phyloP scores from a whole-genome alignment of 2,888 invertebrate genomes.

The Exocentrus adspersus region DNA sequence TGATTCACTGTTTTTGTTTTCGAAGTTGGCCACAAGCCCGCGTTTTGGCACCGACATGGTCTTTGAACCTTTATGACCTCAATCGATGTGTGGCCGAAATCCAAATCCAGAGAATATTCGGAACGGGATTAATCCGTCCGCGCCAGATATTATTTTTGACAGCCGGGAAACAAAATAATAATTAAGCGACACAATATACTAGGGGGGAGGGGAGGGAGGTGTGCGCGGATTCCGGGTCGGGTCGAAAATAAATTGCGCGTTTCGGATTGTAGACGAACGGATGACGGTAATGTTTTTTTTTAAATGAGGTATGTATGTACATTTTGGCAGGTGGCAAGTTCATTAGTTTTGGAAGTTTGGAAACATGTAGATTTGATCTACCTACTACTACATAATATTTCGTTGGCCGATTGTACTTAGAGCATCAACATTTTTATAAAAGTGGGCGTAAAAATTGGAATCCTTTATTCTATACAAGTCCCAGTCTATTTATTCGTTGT shows the following conservation, averaged over 20 bases:
- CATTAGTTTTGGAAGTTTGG: too few species aligned
- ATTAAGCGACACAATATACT: neutral
- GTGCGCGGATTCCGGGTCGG: neutral
- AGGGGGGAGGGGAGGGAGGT: too few species aligned
- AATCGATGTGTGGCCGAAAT: constrained; percentile 21
- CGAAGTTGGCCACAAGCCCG: neutral
- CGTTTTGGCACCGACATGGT: constrained; percentile 5
- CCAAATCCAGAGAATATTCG: constrained; percentile 21
- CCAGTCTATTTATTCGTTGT: neutral
- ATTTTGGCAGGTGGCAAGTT: too few species aligned
- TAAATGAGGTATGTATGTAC: too few species aligned
- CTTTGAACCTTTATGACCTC: constrained; percentile 22
- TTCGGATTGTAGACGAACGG: neutral
- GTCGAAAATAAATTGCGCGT: neutral
- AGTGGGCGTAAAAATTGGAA: too few species aligned
- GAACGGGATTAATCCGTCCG: constrained; percentile 17
- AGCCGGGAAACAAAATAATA: constrained; percentile 14
- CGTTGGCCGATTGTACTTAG: too few species aligned
- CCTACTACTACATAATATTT: too few species aligned
- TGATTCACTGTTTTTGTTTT: too few species aligned
- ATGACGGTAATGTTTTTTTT: neutral
- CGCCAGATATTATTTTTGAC: constrained; percentile 18
- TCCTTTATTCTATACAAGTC: too few species aligned
- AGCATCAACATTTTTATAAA: too few species aligned
- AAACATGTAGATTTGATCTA: too few species aligned